Evolutionary conservation across 2,888 invertebrate species (phyloP).

Genomic region (Ormyrus rosae): DNA sequence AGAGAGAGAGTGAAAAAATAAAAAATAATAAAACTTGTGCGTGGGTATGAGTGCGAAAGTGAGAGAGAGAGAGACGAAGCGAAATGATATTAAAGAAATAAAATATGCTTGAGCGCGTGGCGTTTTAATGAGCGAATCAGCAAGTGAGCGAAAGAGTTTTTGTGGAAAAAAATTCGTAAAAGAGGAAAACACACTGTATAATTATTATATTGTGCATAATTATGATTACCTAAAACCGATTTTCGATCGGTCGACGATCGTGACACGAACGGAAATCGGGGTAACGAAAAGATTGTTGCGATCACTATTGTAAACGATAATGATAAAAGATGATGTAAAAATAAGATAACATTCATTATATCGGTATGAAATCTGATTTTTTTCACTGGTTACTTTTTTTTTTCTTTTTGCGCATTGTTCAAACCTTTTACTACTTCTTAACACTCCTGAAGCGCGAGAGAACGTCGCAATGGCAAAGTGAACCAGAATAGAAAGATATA

Average conservation of each 20-base stretch:
- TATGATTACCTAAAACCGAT: constrained; percentile 59
- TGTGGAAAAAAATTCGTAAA: constrained; percentile 57
- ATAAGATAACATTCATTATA: constrained; percentile 74
- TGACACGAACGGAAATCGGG: constrained; percentile 59
- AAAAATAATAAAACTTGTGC: constrained; percentile 44
- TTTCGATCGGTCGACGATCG: constrained; percentile 54
- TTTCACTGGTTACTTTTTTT: constrained; percentile 70
- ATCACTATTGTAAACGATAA: constrained; percentile 66
- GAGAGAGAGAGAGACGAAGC: constrained; percentile 50
- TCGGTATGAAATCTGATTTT: constrained; percentile 74
- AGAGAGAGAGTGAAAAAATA: constrained; percentile 21
- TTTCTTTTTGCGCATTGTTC: constrained; percentile 71
- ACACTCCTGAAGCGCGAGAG: constrained; percentile 32
- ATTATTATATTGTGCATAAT: constrained; percentile 70
- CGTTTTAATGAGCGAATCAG: constrained; percentile 55
- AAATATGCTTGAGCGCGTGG: constrained; percentile 49
- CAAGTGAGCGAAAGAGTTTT: constrained; percentile 58
- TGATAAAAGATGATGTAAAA: constrained; percentile 71
- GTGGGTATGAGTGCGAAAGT: constrained; percentile 44
- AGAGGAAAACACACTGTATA: constrained; percentile 66
- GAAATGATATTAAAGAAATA: constrained; percentile 43
- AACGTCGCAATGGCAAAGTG: constrained; percentile 46
- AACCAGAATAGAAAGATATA: constrained; percentile 19
- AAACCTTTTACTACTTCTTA: constrained; percentile 51
- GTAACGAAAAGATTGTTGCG: constrained; percentile 63